These are phyloP conservation scores for Oncorhynchus mykiss DNA, from an alignment of 2,113 vertebrate species.

Conservation along the genomic window DNA sequence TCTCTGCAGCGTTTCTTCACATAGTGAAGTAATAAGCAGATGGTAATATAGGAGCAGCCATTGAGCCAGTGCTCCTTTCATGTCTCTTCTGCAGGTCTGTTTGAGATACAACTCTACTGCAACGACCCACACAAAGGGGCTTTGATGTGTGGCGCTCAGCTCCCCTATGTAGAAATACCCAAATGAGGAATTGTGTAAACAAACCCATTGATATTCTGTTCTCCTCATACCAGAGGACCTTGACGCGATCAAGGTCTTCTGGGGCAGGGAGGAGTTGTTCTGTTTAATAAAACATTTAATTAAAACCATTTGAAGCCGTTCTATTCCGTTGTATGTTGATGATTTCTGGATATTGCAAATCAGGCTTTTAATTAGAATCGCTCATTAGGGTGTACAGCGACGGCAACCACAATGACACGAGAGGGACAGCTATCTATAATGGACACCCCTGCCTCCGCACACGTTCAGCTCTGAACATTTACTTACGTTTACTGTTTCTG, in stretches of 20 bases:
- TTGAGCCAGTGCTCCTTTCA: slow-evolving; percentile 65
- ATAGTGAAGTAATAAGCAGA: slow-evolving; percentile 27
- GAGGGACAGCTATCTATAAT: slow-evolving; percentile 21
- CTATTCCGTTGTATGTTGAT: slow-evolving; percentile 42
- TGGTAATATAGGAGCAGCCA: slow-evolving; percentile 43
- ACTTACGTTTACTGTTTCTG: neutral
- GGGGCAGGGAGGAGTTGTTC: slow-evolving; percentile 14
- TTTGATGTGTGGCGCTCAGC: slow-evolving; percentile 70
- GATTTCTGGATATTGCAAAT: slow-evolving; percentile 66
- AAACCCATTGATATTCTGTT: slow-evolving; percentile 52
- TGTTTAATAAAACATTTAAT: slow-evolving; percentile 70
- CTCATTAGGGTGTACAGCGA: slow-evolving; percentile 43
- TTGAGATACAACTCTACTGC: slow-evolving; percentile 56
- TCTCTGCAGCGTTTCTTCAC: slow-evolving; percentile 13
- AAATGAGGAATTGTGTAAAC: slow-evolving; percentile 57
- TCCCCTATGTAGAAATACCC: slow-evolving; percentile 45
- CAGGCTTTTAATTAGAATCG: slow-evolving; percentile 70
- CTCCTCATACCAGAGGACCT: slow-evolving; percentile 46
- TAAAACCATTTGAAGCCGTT: slow-evolving; percentile 51
- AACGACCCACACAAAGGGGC: slow-evolving; percentile 54
- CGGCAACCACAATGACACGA: slow-evolving; percentile 35
- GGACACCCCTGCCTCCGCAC: neutral
- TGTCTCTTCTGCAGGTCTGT: slow-evolving; percentile 49
- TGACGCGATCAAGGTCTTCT: slow-evolving; percentile 20
- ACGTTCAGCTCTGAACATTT: neutral